Conservation (phyloP, 2,888 invertebrate species). For the Idaea dimidiata region DNA sequence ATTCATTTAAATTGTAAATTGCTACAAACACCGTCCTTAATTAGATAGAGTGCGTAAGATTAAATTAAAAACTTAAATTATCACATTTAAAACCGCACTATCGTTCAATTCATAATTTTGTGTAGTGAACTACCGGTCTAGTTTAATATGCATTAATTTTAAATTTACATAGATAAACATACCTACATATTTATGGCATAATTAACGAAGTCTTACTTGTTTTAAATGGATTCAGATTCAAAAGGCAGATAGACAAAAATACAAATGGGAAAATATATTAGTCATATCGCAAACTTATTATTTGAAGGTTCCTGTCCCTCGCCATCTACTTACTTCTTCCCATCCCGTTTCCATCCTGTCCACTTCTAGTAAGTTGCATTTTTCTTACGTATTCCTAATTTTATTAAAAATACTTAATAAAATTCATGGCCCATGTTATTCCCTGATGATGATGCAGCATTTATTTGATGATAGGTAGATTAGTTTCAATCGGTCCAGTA, state of each 20-base stretch:
- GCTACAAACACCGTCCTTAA: conserved; percentile 3
- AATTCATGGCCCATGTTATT: too few relatives aligned
- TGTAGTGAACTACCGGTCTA: not conserved
- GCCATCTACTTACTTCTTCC: too few relatives aligned
- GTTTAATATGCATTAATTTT: not conserved
- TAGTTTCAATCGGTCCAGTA: too few relatives aligned
- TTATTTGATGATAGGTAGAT: too few relatives aligned
- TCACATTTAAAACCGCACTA: not conserved
- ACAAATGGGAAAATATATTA: not conserved
- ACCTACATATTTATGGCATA: not conserved
- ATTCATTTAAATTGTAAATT: conserved; percentile 32
- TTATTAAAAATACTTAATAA: too few relatives aligned
- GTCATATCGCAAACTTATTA: too few relatives aligned
- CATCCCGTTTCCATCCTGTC: too few relatives aligned
- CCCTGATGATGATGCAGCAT: too few relatives aligned
- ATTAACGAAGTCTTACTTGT: not conserved
- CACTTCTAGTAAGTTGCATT: too few relatives aligned
- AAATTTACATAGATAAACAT: conserved; percentile 2
- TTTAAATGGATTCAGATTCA: not conserved
- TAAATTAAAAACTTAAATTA: not conserved
- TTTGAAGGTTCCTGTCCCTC: too few relatives aligned
- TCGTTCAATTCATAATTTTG: not conserved
- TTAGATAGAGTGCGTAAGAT: not conserved
- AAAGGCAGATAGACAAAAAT: not conserved
- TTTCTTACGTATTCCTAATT: too few relatives aligned